Percentiles rank a stretch among this genome's conserved stretches.
phyloP scores from a whole-genome alignment of 2,113 vertebrate species.

The Leucopternis melanops region DNA sequence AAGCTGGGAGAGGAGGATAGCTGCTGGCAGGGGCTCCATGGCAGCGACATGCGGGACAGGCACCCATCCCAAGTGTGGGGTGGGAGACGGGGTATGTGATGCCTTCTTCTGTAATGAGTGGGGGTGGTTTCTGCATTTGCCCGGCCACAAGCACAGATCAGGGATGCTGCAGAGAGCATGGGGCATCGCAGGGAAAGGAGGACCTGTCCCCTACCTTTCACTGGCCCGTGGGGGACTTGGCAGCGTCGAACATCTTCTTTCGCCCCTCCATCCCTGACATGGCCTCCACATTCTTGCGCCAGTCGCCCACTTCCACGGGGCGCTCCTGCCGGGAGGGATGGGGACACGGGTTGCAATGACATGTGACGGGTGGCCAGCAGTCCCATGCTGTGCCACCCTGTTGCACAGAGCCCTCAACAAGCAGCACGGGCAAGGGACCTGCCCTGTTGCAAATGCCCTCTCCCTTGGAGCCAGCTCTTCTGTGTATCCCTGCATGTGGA shows the following conservation, averaged over 20 bases:
- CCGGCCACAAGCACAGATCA: background rate
- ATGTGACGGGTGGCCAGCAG: background rate
- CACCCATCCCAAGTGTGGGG: accelerated
- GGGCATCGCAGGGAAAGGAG: background rate
- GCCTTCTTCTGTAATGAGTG: background rate
- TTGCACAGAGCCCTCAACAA: background rate
- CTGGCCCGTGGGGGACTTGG: constrained; percentile 76
- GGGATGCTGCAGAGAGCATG: background rate
- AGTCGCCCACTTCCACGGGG: constrained; percentile 89
- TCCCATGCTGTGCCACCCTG: background rate
- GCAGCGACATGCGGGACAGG: background rate
- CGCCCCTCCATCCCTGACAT: constrained; percentile 96
- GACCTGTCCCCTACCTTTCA: constrained; percentile 57
- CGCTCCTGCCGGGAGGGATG: constrained; percentile 74
- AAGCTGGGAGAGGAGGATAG: background rate
- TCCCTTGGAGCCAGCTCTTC: background rate
- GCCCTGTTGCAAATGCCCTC: no score
- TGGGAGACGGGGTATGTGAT: background rate
- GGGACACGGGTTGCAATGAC: background rate
- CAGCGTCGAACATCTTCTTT: constrained; percentile 97
- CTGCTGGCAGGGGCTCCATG: background rate
- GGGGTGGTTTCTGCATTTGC: background rate
- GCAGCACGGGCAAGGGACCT: background rate
- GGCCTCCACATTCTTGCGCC: constrained; percentile 96
- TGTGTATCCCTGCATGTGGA: accelerated